Evolutionary conservation across 2,888 invertebrate species (phyloP), one percentile per base, ranked within the genome.

Genomic region (Anthophora plumipes): DNA sequence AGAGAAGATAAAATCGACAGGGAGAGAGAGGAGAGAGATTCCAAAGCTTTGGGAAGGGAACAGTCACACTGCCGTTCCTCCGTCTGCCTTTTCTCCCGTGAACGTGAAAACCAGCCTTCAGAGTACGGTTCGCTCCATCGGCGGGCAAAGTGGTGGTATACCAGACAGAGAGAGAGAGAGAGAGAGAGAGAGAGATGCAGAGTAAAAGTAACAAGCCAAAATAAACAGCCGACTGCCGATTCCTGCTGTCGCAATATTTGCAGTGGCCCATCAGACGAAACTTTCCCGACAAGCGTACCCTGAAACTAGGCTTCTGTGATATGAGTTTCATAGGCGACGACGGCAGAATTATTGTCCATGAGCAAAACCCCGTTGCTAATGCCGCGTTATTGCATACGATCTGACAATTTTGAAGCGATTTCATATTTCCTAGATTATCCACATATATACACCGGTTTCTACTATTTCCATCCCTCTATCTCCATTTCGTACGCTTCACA

Each of bases 381-480:
- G 85, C 89, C 85, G 68, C 86, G 87, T 90, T 91, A 91, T 91
- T 90, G 91, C 91, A 88, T 88, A 84, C 84, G 88, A 88, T 88
- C 84, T 88, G 88, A 89, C 90, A 85, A 90, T 91, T 89, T 89
- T 86, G 60, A 79, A 90, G 87, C 86, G 88, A 90, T 91, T 91
- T 90, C 88, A 89, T 89, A 90, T 90, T 90, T 89, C 82, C 77
- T 80, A 86, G 86, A 89, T 91, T 87, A 89, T 87, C 87, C 88
- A 71, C 73, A 64, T 64, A 63, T 59, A 57, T n/a, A 9, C 41
- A 12, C 50, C 31, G 55, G 17, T 14, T 7, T 11, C 41, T 8
- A 14, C n/a, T 2, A 1, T 20, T 8, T 20, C 14, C 4, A 8
- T 11, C 17, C 37, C 14, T 46, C 43, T 43, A 25, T 17, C 39